Base-by-base conservation (phyloP, 1,140 invertebrate genomes). In the Drosophila jambulina region DNA sequence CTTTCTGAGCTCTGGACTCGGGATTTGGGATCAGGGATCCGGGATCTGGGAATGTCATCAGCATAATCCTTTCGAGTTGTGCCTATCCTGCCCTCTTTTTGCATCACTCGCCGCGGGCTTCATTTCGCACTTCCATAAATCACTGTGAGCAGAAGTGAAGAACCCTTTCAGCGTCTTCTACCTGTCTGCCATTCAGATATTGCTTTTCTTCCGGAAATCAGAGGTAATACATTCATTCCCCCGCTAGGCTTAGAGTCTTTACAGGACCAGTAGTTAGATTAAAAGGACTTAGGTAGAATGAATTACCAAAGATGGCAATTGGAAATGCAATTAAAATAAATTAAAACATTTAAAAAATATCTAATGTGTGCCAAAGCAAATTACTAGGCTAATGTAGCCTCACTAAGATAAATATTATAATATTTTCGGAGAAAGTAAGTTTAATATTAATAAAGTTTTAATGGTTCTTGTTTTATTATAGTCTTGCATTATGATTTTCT, bases 81-180 rank as follows among this genome's bases (percentile, higher is more conserved):
- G 38, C 36, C 25, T 54, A 72, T 60, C 45, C 59, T 43, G 74
- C 54, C 45, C 75, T 48, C 27, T 45, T 74, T 85, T 90, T 90
- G 61, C 85, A 71, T 90, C 86, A 90, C 48, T 67, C 43, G 15
- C 42, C 38, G 34, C 23, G 29, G 48, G 61, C 45, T 69, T 40
- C 67, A 43, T 38, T 63, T 87, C 53, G 46, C 53, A 72, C 29
- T 65, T 27, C 19, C 81, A 82, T 90, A 90, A 90, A 90, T 90
- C 75, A 79, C 38, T 53, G 1, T 10, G 59, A 43, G 43, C 9
- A 60, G 40, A 25, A 17, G 48, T 13, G 32, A 21, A 17, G 54
- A 88, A 88, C 80, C 75, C 85, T 81, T 81, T 83, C 10, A 5
- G 34, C 36, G 12, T 29, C 42, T 62, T 51, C 53, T 85, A 85